Conservation (phyloP, 2,797 vertebrate genomes). For the Ceryle rudis region DNA sequence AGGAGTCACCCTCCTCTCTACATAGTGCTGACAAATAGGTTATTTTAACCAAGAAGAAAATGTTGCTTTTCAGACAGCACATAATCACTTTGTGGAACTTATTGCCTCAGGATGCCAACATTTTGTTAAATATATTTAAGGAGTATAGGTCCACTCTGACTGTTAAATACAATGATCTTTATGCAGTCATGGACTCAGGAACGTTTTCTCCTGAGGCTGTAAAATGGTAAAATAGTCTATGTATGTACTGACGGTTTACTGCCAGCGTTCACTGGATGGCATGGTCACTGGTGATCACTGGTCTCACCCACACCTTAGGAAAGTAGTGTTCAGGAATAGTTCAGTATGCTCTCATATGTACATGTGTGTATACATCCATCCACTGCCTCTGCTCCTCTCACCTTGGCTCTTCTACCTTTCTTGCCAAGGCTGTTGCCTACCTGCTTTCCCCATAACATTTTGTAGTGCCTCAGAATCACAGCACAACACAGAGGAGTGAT, state of each 20-base stretch:
- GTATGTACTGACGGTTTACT: background rate
- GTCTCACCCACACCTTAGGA: background rate
- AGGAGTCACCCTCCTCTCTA: background rate
- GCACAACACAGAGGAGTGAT: background rate
- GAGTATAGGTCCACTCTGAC: background rate
- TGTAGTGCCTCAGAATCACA: background rate
- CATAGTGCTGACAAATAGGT: background rate
- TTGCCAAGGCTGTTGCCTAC: background rate
- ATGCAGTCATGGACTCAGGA: accelerated
- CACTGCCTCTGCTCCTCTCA: background rate
- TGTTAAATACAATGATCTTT: background rate
- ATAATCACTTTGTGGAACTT: background rate
- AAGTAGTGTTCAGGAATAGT: background rate
- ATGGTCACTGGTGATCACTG: background rate
- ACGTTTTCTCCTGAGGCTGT: background rate
- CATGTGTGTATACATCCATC: no score
- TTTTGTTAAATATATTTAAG: background rate
- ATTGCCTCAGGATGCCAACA: background rate
- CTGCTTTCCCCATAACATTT: background rate
- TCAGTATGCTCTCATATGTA: background rate
- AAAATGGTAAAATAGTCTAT: background rate
- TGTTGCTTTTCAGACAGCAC: background rate
- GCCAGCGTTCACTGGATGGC: accelerated
- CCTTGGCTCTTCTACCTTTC: background rate
- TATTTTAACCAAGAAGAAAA: background rate